phyloP scores from a whole-genome alignment of 2,113 vertebrate species.

The Pteronura brasiliensis region DNA sequence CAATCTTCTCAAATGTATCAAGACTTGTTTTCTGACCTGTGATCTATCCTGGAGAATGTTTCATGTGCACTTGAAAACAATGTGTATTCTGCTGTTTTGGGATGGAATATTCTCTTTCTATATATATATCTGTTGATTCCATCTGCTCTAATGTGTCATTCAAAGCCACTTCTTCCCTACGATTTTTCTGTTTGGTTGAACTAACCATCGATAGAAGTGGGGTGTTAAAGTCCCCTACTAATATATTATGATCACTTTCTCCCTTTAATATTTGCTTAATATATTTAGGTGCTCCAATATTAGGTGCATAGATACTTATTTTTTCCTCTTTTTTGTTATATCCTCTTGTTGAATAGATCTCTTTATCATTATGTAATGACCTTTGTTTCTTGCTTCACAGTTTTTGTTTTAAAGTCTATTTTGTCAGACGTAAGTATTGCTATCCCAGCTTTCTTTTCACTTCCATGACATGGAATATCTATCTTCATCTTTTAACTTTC shows the following conservation, averaged over 20 bases:
- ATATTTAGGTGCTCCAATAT: neutral
- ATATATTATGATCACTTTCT: neutral
- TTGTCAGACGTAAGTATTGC: neutral
- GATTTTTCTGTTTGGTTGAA: neutral
- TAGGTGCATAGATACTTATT: neutral
- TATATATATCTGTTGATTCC: neutral
- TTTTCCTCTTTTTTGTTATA: neutral
- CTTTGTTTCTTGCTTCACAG: neutral
- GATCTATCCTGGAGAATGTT: neutral
- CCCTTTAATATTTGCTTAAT: neutral
- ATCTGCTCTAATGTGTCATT: neutral
- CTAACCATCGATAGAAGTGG: neutral
- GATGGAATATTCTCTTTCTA: neutral
- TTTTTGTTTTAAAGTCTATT: neutral
- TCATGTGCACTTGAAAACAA: neutral
- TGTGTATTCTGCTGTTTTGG: neutral
- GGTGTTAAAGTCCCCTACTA: neutral
- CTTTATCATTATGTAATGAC: neutral
- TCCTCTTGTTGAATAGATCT: neutral
- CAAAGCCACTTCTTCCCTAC: neutral
- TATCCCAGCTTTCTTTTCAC: neutral
- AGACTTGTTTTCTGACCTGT: neutral
- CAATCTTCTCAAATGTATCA: neutral
- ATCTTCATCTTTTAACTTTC: neutral
- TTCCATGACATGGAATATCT: neutral